phyloP scores from a whole-genome alignment of 2,797 vertebrate species.

The Hyperoplus immaculatus region DNA sequence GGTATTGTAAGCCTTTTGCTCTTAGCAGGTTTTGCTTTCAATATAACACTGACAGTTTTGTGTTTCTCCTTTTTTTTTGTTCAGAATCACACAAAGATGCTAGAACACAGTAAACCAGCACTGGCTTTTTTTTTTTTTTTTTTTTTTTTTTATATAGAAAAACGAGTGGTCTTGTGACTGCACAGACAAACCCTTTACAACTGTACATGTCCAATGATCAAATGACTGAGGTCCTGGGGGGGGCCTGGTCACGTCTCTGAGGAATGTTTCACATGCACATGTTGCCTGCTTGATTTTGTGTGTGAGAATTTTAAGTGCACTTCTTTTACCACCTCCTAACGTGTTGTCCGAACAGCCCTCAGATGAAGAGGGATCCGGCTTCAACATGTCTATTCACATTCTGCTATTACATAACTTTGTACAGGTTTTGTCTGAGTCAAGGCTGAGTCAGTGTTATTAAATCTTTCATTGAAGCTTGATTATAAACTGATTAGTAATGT shows the following conservation, averaged over 20 bases:
- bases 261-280: conserved; percentile 68
- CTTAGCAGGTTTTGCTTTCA: neutral
- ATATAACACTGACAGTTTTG: neutral
- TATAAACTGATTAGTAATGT: neutral
- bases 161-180: neutral
- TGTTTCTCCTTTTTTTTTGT: neutral
- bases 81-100: neutral
- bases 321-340: neutral
- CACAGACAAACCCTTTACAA: neutral
- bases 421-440: neutral
- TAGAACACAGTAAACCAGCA: too few relatives aligned
- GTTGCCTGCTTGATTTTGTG: neutral
- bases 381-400: conserved; percentile 4
- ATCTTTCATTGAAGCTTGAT: neutral
- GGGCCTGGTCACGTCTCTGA: conserved; percentile 6
- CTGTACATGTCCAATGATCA: conserved; percentile 35
- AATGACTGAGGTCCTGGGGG: conserved; percentile 27
- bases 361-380: neutral
- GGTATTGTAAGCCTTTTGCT: neutral
- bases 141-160: neutral
- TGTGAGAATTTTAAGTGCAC: neutral
- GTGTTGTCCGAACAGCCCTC: neutral
- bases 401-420: neutral
- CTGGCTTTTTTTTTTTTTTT: too few relatives aligned
- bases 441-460: neutral